Evolutionary conservation across 2,113 vertebrate species (phyloP), one percentile per base, ranked within the genome.

Genomic region (Acinonyx jubatus): DNA sequence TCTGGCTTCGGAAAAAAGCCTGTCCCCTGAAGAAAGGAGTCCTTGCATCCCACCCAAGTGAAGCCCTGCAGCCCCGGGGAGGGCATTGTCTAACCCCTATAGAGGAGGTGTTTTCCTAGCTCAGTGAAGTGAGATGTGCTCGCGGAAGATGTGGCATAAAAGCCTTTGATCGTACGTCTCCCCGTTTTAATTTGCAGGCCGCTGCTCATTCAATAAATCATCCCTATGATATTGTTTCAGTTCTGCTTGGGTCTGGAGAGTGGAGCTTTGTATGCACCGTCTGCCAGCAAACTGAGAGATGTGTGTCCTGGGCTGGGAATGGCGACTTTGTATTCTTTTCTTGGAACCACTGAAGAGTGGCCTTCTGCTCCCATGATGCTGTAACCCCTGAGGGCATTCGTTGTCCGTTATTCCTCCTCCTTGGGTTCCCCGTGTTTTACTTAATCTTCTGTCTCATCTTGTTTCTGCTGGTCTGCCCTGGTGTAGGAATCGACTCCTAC

Each of bases 201-300:
- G 41, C 55, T 71, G 7, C 52, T 79, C 31, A 10, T 94, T 92
- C 80, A 96, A 91, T 92, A 95, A 95, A 45, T 89, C 48, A 89
- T 65, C 36, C 23, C 82, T 55, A 1, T 92, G 80, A 80, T 74
- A n/a, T 61, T 84, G 50, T 50, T 86, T 89, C 29, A 57, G n/a
- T 88, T 97, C n/a, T 79, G 3, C 81, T 94, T 50, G n/a, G n/a
- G n/a, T 74, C 61, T 93, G 38, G 41, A 65, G 93, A 55, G 57
- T 36, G 4, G 82, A 89, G 29, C 25, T 69, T 73, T 33, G 2
- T 19, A 0, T 71, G 29, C 13, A 1, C 83, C 61, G n/a, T 82
- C 79, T 66, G 66, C 41, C 25, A 80, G 66, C 19, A 93, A 57
- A 86, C 57, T 79, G 91, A 65, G 27, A n/a, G n/a, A 0, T 31